These are phyloP conservation scores for Microplitis deprimator DNA, from an alignment of 2,888 invertebrate species.

Conservation along the genomic window DNA sequence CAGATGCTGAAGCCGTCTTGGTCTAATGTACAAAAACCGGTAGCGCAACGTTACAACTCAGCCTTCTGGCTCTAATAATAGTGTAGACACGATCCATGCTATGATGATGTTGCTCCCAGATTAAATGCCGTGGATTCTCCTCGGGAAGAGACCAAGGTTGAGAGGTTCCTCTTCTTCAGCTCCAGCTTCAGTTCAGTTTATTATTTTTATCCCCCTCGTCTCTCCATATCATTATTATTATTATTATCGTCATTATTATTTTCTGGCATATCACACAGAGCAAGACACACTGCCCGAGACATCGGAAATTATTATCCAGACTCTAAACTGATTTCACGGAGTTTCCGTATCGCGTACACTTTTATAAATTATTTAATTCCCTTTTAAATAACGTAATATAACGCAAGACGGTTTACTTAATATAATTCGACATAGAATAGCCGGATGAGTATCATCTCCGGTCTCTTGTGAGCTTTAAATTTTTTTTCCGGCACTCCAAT, in stretches of 20 bases:
- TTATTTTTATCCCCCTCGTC: neutral
- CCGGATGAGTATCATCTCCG: conserved; percentile 33
- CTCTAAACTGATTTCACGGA: conserved; percentile 31
- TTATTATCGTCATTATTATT: neutral
- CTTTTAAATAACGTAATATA: neutral
- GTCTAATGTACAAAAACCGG: conserved; percentile 28
- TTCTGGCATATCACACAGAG: neutral
- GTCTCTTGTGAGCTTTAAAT: neutral
- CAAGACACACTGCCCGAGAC: conserved; percentile 9
- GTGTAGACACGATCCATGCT: conserved; percentile 50
- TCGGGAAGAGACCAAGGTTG: conserved; percentile 50
- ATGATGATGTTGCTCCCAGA: conserved; percentile 54
- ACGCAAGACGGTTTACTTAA: neutral
- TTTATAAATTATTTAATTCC: neutral
- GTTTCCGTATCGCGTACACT: conserved; percentile 24
- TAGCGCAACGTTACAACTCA: conserved; percentile 23
- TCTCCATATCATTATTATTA: neutral
- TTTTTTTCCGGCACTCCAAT: neutral
- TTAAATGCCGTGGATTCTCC: conserved; percentile 57
- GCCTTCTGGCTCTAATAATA: conserved; percentile 57
- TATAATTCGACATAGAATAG: neutral
- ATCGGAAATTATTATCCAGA: conserved; percentile 21
- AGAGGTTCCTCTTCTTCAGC: conserved; percentile 37
- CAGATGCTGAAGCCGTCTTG: neutral
- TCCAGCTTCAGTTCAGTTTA: neutral